phyloP scores from a whole-genome alignment of 2,797 vertebrate species.

The Cygnus olor region DNA sequence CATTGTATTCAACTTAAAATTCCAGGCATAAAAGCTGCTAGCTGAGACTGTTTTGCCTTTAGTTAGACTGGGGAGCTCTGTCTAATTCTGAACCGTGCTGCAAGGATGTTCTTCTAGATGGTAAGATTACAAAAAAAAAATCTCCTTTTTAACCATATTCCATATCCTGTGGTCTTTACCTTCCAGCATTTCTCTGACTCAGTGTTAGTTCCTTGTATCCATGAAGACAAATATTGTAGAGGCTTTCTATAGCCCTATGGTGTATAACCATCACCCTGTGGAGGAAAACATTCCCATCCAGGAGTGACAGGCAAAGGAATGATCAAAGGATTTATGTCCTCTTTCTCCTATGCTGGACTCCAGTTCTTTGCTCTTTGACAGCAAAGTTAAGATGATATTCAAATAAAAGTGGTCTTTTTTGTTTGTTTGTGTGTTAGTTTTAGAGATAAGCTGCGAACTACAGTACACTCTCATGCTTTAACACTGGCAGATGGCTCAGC shows the following conservation, averaged over 20 bases:
- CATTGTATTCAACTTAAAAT: neutral
- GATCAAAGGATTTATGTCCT: neutral
- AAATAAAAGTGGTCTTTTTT: neutral
- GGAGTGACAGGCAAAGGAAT: neutral
- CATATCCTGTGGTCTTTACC: neutral
- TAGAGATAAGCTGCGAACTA: neutral
- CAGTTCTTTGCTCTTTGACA: neutral
- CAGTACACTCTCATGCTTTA: too few relatives aligned
- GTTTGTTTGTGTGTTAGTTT: neutral
- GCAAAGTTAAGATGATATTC: neutral
- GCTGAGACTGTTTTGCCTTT: neutral
- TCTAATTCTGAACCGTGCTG: neutral
- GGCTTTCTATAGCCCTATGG: neutral
- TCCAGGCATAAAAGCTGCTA: neutral
- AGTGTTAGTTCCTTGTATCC: rapidly evolving
- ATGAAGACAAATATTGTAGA: neutral
- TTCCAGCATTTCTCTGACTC: neutral
- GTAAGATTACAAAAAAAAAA: neutral
- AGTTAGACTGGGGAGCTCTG: rapidly evolving
- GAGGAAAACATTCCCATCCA: neutral
- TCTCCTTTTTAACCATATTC: neutral
- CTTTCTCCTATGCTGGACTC: neutral
- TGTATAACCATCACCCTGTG: neutral
- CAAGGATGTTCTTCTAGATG: neutral
- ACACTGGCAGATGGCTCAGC: too few relatives aligned